Evolutionary conservation across 2,113 vertebrate species (phyloP).

Genomic region (Peromyscus polionotus): DNA sequence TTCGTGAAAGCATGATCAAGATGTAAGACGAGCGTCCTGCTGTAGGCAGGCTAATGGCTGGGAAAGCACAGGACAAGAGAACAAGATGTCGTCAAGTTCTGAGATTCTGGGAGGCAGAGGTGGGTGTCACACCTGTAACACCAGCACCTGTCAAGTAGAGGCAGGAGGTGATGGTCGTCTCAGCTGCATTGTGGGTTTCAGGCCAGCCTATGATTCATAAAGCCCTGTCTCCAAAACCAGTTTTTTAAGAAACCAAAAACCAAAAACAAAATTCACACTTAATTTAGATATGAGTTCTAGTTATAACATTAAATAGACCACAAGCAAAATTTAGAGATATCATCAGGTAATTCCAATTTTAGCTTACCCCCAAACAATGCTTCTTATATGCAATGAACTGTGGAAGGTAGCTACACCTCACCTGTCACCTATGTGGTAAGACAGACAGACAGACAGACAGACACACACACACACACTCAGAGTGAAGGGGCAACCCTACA

Average conservation of each 20-base stretch:
- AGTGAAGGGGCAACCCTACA: background rate
- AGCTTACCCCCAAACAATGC: background rate
- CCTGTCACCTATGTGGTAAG: background rate
- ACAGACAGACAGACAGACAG: background rate
- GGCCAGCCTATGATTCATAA: background rate
- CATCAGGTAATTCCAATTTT: background rate
- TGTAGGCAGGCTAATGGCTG: background rate
- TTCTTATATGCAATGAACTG: background rate
- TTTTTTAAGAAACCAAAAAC: background rate
- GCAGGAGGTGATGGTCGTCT: background rate
- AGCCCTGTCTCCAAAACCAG: background rate
- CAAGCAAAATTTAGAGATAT: background rate
- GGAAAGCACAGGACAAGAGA: background rate
- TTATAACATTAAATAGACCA: background rate
- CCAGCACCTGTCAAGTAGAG: background rate
- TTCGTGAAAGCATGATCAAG: background rate
- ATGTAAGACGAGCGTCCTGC: background rate
- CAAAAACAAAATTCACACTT: background rate
- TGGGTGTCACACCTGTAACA: background rate
- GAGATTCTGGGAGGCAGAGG: background rate
- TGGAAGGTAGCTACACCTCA: background rate
- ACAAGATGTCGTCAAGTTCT: background rate
- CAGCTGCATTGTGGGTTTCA: background rate
- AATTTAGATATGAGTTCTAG: background rate
- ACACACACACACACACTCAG: background rate